phyloP scores from a whole-genome alignment of 2,797 vertebrate species.

The Spinibarbus caldwelli region DNA sequence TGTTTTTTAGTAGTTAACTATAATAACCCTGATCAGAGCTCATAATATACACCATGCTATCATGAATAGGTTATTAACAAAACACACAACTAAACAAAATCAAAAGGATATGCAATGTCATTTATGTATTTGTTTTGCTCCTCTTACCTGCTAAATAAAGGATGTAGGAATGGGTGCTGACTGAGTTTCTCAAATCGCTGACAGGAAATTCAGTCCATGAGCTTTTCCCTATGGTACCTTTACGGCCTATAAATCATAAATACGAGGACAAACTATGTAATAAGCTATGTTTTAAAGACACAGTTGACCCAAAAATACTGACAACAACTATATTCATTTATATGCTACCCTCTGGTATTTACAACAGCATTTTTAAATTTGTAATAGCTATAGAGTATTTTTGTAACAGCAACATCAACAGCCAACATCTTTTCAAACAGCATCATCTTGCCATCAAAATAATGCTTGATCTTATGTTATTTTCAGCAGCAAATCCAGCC shows the following conservation, averaged over 20 bases:
- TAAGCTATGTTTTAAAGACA: conserved; percentile 3
- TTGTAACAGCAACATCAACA: not conserved
- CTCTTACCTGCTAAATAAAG: conserved; percentile 56
- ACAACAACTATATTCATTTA: not conserved
- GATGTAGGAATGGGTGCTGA: conserved; percentile 19
- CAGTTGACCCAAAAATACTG: not conserved
- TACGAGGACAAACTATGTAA: conserved; percentile 56
- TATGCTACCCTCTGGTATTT: not conserved
- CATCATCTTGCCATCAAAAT: not conserved
- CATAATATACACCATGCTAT: not conserved
- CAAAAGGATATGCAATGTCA: not conserved
- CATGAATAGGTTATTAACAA: not conserved
- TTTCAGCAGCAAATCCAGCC: not conserved
- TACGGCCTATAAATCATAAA: conserved; percentile 42
- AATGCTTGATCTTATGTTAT: not conserved
- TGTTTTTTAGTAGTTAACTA: not conserved
- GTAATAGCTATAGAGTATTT: not conserved
- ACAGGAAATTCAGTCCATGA: conserved; percentile 63
- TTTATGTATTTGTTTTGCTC: not conserved
- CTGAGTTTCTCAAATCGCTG: not conserved
- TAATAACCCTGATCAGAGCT: not conserved
- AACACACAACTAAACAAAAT: not conserved
- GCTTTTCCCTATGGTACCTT: conserved; percentile 56
- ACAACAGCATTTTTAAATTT: not conserved
- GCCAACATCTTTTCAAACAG: not conserved